Percentiles rank a stretch among this genome's conserved stretches.
phyloP scores from a whole-genome alignment of 2,888 invertebrate species.

The Trimorus sp. region DNA sequence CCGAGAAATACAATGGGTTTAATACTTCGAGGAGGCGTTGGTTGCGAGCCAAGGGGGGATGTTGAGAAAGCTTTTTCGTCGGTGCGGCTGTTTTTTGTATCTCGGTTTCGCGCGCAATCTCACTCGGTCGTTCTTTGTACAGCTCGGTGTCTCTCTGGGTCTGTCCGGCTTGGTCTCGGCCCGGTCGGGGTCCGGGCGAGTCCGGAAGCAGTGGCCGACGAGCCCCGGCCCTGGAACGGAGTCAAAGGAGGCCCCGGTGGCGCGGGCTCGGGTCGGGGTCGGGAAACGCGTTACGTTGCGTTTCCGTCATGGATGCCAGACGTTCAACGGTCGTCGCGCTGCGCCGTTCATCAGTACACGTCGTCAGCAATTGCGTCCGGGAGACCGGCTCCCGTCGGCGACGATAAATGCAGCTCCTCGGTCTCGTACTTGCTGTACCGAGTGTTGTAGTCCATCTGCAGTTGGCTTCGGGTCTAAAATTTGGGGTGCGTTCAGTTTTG shows the following conservation, averaged over 20 bases:
- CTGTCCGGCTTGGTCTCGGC: no score
- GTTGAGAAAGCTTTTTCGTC: slow-evolving; percentile 44
- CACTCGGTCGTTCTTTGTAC: no score
- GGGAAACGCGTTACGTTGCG: slow-evolving; percentile 42
- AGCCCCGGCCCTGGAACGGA: slow-evolving; percentile 52
- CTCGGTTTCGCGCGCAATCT: no score
- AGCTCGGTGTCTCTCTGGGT: no score
- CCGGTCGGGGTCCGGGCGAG: no score
- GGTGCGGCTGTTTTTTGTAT: not conserved
- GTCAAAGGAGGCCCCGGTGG: slow-evolving; percentile 34
- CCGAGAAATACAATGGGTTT: slow-evolving; percentile 47
- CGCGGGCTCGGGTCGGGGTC: slow-evolving; percentile 16
- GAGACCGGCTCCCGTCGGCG: slow-evolving; percentile 76
- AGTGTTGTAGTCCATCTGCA: slow-evolving; percentile 78
- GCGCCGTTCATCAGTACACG: slow-evolving; percentile 73
- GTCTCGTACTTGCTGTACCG: slow-evolving; percentile 78
- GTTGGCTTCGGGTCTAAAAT: slow-evolving; percentile 75
- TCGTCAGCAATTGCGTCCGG: slow-evolving; percentile 78
- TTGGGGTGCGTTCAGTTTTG: not conserved
- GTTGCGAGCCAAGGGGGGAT: slow-evolving; percentile 64
- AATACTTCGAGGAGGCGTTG: slow-evolving; percentile 59
- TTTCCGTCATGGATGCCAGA: slow-evolving; percentile 58
- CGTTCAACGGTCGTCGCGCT: slow-evolving; percentile 26
- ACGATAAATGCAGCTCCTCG: slow-evolving; percentile 76
- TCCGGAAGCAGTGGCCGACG: slow-evolving; percentile 23